These are phyloP conservation scores for Digitonthophagus gazella DNA, from an alignment of 2,888 invertebrate species.

Conservation along the genomic window DNA sequence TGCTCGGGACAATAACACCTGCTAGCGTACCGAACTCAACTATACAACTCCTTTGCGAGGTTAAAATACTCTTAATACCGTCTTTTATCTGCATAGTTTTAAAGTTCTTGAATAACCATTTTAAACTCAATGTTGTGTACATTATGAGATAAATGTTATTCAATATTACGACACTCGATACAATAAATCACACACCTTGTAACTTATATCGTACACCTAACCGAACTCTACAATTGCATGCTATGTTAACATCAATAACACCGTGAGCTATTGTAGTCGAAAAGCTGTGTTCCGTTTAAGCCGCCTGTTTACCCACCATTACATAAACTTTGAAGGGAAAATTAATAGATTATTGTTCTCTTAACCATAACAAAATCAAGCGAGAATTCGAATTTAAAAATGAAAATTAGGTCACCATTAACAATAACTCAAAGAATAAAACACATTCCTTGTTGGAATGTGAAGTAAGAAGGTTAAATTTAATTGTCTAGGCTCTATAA, in stretches of 20 bases:
- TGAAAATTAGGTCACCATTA: not conserved
- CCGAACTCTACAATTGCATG: slow-evolving; percentile 9
- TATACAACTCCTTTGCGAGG: not conserved
- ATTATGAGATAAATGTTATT: too few species aligned
- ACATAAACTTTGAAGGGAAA: not conserved
- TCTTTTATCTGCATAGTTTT: too few species aligned
- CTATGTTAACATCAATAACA: slow-evolving; percentile 13
- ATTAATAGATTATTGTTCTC: not conserved
- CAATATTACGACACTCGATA: not conserved
- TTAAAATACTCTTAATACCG: not conserved
- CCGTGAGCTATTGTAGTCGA: not conserved
- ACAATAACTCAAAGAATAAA: not conserved
- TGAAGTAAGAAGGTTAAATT: not conserved
- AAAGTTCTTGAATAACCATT: too few species aligned
- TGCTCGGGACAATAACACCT: not conserved
- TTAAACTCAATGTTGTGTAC: too few species aligned
- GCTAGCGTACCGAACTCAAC: not conserved
- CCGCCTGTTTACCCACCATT: not conserved
- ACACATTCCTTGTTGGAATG: not conserved
- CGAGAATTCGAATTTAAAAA: not conserved
- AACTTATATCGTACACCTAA: not conserved
- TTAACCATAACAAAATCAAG: not conserved
- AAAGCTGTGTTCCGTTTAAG: not conserved
- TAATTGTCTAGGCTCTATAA: not conserved
- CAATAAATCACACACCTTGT: not conserved